A percentile compares a stretch with the other conserved stretches of the same genome.
phyloP scores from a whole-genome alignment of 2,888 invertebrate species.

The Coleophora deauratella region DNA sequence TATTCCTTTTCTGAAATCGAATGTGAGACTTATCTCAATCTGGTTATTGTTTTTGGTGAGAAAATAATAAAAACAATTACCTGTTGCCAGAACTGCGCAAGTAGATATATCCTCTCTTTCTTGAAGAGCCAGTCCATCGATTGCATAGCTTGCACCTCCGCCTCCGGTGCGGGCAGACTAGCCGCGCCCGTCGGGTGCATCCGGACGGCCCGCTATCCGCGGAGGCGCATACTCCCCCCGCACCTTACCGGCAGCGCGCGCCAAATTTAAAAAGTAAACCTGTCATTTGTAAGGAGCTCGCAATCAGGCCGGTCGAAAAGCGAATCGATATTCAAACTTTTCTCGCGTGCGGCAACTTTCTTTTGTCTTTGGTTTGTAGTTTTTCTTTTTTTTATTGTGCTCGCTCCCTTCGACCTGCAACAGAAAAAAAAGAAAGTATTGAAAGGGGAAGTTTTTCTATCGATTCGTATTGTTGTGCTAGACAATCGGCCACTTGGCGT shows the following conservation, averaged over 20 bases:
- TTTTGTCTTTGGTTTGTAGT: conserved; percentile 21
- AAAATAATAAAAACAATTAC: conserved; percentile 59
- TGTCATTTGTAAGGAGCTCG: conserved; percentile 20
- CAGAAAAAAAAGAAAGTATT: conserved; percentile 53
- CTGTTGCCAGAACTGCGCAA: conserved; percentile 98
- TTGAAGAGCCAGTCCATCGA: conserved; percentile 98
- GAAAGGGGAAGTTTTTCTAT: conserved; percentile 51
- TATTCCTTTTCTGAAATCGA: too few species aligned
- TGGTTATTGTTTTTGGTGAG: too few species aligned
- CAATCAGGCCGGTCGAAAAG: conserved; percentile 18
- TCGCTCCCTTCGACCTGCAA: conserved; percentile 47
- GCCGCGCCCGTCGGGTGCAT: conserved; percentile 85
- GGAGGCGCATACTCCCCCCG: conserved; percentile 48
- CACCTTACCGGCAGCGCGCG: conserved; percentile 18
- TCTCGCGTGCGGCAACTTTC: conserved; percentile 34
- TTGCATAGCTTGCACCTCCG: conserved; percentile 95
- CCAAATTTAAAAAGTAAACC: conserved; percentile 27
- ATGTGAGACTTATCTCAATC: too few species aligned
- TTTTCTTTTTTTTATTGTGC: conserved; percentile 47
- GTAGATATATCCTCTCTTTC: conserved; percentile 94
- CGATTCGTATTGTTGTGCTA: conserved; percentile 59
- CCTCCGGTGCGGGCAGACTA: conserved; percentile 85
- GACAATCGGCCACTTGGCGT: conserved; percentile 57
- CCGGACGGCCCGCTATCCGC: conserved; percentile 63
- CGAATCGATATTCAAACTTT: conserved; percentile 43